Conservation (phyloP, 64 coral and sea anemone species). For the Dendronephthya gigantea region DNA sequence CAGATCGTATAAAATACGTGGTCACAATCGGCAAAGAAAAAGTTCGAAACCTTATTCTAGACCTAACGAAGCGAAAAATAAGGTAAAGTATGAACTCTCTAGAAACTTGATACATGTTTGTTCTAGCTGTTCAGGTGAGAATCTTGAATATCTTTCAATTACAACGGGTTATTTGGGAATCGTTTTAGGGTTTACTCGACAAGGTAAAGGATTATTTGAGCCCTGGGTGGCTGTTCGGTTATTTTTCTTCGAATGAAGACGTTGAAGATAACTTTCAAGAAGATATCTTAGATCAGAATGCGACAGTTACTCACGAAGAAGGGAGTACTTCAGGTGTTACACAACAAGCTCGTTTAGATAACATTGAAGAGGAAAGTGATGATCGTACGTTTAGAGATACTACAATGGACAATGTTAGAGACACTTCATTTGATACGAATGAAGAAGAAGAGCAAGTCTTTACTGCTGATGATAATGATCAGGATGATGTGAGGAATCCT, state of each 20-base stretch:
- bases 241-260: neutral
- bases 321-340: neutral
- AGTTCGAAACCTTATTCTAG: neutral
- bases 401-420: neutral
- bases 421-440: neutral
- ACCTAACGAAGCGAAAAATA: neutral
- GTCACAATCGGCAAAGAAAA: neutral
- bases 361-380: neutral
- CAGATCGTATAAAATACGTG: conserved; percentile 2
- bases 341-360: neutral
- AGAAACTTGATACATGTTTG: too few relatives aligned
- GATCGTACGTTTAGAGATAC: neutral
- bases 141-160: too few relatives aligned
- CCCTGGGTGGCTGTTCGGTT: neutral
- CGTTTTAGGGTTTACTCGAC: neutral
- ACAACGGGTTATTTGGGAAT: neutral
- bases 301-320: neutral
- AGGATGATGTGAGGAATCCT: neutral
- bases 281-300: neutral
- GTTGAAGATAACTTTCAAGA: neutral
- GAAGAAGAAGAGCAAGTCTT: neutral
- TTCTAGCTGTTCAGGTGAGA: too few relatives aligned
- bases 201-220: neutral
- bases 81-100: neutral
- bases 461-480: too few relatives aligned